A percentile compares a stretch with the other conserved stretches of the same genome.
These are phyloP conservation scores for Marmota flaviventris DNA, from an alignment of 2,113 vertebrate genomes.

Conservation along the genomic window DNA sequence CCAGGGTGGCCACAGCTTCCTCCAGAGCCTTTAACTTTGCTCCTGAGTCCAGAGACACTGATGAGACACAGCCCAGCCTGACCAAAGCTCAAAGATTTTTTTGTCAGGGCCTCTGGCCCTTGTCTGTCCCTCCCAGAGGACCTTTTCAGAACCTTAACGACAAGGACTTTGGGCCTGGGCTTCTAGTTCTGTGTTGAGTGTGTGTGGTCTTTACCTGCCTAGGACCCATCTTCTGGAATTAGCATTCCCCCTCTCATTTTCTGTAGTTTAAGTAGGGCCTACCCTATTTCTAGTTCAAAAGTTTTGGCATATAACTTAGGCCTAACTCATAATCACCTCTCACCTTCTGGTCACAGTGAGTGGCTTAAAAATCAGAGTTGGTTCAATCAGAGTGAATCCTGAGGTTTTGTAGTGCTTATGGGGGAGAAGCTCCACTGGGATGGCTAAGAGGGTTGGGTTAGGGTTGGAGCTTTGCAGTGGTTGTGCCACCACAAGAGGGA, in stretches of 20 bases:
- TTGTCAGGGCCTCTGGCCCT: background rate
- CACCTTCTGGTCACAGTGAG: background rate
- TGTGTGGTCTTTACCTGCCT: background rate
- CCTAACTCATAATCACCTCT: background rate
- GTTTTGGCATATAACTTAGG: background rate
- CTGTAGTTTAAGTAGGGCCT: background rate
- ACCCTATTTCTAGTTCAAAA: background rate
- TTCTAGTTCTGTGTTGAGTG: background rate
- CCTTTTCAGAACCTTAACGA: background rate
- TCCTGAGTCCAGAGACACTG: slow-evolving; percentile 86
- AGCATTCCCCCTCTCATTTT: background rate
- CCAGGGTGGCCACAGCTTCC: slow-evolving; percentile 89
- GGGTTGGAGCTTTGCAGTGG: background rate
- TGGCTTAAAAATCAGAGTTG: background rate
- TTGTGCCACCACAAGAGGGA: background rate
- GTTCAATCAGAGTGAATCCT: background rate
- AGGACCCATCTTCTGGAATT: background rate
- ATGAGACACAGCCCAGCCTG: background rate
- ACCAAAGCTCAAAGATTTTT: background rate
- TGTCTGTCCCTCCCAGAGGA: background rate
- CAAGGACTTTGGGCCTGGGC: background rate
- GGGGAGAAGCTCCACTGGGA: background rate
- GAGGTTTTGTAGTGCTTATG: background rate
- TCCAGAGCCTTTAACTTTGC: slow-evolving; percentile 89
- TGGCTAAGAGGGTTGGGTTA: background rate